A percentile compares a stretch with the other conserved stretches of the same genome.
Evolutionary conservation across 2,113 vertebrate species (phyloP).

Genomic region (Gulo gulo): DNA sequence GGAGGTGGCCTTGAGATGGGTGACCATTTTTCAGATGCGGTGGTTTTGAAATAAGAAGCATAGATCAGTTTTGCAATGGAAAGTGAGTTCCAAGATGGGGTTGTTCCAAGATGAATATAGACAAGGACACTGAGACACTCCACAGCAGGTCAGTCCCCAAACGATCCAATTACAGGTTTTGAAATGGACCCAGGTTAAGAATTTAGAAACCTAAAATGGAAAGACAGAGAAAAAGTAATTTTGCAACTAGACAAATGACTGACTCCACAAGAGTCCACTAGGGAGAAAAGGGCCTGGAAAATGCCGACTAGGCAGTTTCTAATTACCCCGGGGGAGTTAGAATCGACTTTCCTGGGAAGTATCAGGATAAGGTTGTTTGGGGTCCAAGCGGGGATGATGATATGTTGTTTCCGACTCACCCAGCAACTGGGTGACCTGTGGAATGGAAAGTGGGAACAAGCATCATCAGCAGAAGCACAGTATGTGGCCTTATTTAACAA

Average conservation of each 20-base stretch:
- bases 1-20: background rate
- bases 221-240: slow-evolving; percentile 40
- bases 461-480: background rate
- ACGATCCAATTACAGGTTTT: slow-evolving; percentile 54
- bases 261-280: background rate
- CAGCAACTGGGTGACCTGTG: background rate
- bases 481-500: background rate
- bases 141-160: background rate
- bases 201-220: slow-evolving; percentile 60
- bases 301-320: background rate
- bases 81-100: slow-evolving; percentile 7
- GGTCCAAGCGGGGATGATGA: background rate
- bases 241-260: slow-evolving; percentile 45
- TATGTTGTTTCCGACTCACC: background rate
- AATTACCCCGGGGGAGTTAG: background rate
- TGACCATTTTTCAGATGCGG: background rate
- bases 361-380: background rate
- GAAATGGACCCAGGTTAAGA: slow-evolving; percentile 48
- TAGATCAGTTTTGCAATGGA: slow-evolving; percentile 16
- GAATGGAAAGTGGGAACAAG: background rate
- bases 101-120: slow-evolving; percentile 24
- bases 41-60: slow-evolving; percentile 31
- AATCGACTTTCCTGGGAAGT: slow-evolving; percentile 1
- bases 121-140: background rate
- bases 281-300: slow-evolving; percentile 25